phyloP scores from a whole-genome alignment of 2,797 vertebrate genomes.

The Periophthalmus magnuspinnatus region DNA sequence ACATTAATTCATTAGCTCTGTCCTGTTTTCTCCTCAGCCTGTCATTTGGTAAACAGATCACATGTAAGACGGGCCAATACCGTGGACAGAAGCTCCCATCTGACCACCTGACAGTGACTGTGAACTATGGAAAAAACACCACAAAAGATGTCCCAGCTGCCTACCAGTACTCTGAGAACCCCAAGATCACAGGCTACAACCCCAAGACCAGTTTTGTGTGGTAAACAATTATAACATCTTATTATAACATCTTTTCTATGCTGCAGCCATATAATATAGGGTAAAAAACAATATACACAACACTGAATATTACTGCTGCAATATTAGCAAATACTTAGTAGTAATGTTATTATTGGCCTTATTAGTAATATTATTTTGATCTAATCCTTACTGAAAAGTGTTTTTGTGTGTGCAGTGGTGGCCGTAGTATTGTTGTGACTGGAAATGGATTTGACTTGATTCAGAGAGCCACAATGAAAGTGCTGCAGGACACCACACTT shows the following conservation, averaged over 20 bases:
- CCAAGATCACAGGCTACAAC: conserved; percentile 55
- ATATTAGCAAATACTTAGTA: background rate
- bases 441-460: conserved; percentile 85
- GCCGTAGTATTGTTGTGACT: conserved; percentile 83
- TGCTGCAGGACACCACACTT: conserved; percentile 29
- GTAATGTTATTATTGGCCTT: background rate
- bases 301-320: background rate
- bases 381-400: background rate
- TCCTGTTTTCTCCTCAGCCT: conserved; percentile 48
- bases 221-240: conserved; percentile 40
- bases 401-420: conserved; percentile 78
- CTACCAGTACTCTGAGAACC: conserved; percentile 71
- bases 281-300: background rate
- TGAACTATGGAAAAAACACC: conserved; percentile 73
- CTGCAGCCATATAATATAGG: background rate
- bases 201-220: conserved; percentile 73
- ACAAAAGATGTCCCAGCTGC: conserved; percentile 33
- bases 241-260: conserved; percentile 4
- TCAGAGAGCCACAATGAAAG: conserved; percentile 72
- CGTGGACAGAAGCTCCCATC: conserved; percentile 55
- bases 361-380: background rate
- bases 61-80: conserved; percentile 68
- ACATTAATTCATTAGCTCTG: background rate
- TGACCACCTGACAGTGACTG: conserved; percentile 26
- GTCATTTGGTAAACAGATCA: conserved; percentile 63